Conservation (phyloP, 2,797 vertebrate genomes). For the Anisognathus igniventris region DNA sequence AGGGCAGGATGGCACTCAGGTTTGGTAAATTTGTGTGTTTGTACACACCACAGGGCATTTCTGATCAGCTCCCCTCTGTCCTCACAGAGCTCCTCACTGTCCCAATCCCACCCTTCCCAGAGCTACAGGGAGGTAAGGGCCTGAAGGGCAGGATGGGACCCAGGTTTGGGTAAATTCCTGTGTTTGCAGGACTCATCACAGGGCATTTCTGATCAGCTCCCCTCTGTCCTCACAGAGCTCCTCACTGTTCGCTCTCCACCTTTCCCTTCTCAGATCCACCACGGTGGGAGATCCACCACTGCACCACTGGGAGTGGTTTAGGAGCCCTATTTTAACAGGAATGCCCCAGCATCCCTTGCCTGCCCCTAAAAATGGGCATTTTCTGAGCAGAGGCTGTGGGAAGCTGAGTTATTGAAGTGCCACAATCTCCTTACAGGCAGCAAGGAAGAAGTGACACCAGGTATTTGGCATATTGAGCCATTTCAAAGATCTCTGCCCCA, state of each 20-base stretch:
- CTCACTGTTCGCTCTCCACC: background rate
- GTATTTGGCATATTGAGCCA: background rate
- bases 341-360: background rate
- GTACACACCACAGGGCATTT: too few relatives aligned
- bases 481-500: background rate
- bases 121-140: background rate
- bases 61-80: too few relatives aligned
- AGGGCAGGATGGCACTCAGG: too few relatives aligned
- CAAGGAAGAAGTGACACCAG: background rate
- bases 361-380: background rate
- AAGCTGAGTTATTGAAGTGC: background rate
- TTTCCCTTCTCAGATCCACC: background rate
- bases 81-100: too few relatives aligned
- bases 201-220: background rate
- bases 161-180: background rate
- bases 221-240: background rate
- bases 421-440: background rate
- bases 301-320: accelerated
- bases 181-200: background rate
- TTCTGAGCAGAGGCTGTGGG: background rate
- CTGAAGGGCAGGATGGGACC: background rate
- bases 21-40: too few relatives aligned
- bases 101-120: too few relatives aligned
- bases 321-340: background rate
- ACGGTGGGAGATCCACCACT: background rate